Conservation (phyloP, 1,140 invertebrate genomes). For the Dreissena rostriformis region DNA sequence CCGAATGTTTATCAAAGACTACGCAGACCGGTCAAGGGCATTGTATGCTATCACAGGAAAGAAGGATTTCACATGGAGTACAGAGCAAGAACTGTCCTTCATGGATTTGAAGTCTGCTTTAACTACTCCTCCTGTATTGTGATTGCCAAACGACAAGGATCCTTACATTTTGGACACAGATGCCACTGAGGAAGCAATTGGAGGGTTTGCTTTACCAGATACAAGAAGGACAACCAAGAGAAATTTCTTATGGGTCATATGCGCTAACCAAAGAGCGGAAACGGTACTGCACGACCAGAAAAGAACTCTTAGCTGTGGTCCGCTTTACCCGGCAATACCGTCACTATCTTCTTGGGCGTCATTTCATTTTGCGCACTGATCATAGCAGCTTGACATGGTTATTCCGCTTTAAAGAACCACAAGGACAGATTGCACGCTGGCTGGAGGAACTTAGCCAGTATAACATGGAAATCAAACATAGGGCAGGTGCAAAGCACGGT, state of each 20-base stretch:
- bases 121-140: conserved; percentile 10
- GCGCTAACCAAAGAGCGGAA: neutral
- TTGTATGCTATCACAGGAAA: conserved; percentile 20
- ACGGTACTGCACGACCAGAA: conserved; percentile 15
- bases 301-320: conserved; percentile 21
- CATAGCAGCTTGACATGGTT: conserved; percentile 3
- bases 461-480: conserved; percentile 16
- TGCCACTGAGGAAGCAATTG: no score
- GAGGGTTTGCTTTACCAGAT: no score
- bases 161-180: no score
- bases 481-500: no score
- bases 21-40: neutral
- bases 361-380: neutral
- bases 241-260: conserved; percentile 6
- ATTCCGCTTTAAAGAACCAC: conserved; percentile 26
- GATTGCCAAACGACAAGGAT: conserved; percentile 3
- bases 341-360: neutral
- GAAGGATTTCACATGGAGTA: neutral
- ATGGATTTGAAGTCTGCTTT: neutral
- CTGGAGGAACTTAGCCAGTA: conserved; percentile 29
- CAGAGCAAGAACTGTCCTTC: neutral
- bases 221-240: neutral
- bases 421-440: no score
- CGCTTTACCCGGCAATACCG: neutral
- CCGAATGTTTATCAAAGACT: conserved; percentile 19